Evolutionary conservation across 2,797 vertebrate species (phyloP).

Genomic region (Gymnopithys bicolor): DNA sequence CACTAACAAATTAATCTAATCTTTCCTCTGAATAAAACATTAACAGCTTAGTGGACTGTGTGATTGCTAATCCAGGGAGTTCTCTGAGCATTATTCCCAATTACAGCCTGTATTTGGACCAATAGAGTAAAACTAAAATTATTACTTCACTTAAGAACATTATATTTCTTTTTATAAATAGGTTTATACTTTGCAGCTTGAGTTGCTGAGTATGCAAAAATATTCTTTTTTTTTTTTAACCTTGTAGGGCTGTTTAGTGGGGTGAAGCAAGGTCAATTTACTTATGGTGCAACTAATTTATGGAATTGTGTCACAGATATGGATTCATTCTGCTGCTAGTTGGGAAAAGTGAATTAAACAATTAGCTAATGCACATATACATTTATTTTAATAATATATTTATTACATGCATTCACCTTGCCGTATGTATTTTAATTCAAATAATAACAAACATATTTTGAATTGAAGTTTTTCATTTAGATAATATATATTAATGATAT

Average conservation of each 20-base stretch:
- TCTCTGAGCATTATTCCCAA: background rate
- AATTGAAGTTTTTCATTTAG: background rate
- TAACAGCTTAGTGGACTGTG: background rate
- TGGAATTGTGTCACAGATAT: background rate
- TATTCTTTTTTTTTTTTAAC: background rate
- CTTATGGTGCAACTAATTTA: background rate
- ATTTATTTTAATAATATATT: conserved; percentile 7
- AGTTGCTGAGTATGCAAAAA: background rate
- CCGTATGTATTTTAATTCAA: background rate
- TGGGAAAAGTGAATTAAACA: background rate
- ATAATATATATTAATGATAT: background rate
- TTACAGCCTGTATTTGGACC: background rate
- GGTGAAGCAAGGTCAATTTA: background rate
- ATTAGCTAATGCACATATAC: background rate
- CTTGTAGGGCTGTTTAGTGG: background rate
- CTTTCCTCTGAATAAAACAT: background rate
- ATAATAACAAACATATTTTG: background rate
- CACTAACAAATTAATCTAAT: background rate
- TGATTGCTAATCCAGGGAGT: background rate
- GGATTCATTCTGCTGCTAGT: background rate
- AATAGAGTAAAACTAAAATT: background rate
- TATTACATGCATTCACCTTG: background rate
- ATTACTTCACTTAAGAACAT: background rate
- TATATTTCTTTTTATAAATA: background rate
- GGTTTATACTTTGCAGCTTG: background rate